phyloP scores from a whole-genome alignment of 2,113 vertebrate genomes.

The Phylloscopus trochiloides region DNA sequence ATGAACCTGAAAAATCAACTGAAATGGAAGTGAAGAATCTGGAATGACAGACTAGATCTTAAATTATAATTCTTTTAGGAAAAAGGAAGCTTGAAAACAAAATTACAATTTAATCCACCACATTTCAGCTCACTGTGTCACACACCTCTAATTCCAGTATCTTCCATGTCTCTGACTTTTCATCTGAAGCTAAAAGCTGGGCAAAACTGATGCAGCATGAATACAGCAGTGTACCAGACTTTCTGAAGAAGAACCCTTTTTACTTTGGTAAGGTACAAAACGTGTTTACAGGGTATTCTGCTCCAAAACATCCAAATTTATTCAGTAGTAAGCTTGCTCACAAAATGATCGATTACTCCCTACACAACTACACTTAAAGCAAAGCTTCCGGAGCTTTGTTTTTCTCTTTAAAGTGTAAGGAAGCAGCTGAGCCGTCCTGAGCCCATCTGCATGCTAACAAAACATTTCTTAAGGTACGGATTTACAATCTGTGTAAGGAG shows the following conservation, averaged over 20 bases:
- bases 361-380: background rate
- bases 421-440: background rate
- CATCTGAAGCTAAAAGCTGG: background rate
- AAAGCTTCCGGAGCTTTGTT: background rate
- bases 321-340: background rate
- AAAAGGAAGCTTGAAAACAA: background rate
- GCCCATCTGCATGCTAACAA: background rate
- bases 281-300: background rate
- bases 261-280: background rate
- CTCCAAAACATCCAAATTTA: background rate
- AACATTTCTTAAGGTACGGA: background rate
- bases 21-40: background rate
- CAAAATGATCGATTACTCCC: background rate
- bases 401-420: background rate
- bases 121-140: background rate
- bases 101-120: background rate
- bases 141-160: background rate
- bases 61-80: background rate
- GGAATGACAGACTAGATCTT: background rate
- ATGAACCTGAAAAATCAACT: background rate
- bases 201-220: background rate
- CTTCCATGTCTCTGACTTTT: background rate
- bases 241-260: background rate
- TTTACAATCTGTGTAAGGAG: background rate
- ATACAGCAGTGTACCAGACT: background rate